Conservation (phyloP, 2,888 invertebrate genomes). For the Dolichopus griseipennis region DNA sequence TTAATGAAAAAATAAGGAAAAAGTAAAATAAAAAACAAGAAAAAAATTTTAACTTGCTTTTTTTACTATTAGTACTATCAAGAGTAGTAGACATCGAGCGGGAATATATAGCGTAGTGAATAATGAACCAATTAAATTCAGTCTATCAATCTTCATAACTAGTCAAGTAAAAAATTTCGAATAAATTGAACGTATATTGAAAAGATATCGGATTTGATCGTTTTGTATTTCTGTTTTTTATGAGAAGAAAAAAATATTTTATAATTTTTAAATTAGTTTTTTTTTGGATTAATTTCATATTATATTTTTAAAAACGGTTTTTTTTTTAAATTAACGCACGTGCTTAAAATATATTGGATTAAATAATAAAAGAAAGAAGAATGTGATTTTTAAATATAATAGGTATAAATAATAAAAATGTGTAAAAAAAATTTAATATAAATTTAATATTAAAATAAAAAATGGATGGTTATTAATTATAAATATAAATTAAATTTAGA, state of each 20-base stretch:
- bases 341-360: no score
- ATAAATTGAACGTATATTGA: conserved; percentile 6
- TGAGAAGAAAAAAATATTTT: no score
- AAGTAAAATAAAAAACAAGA: neutral
- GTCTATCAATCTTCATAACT: neutral
- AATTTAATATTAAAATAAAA: no score
- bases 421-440: neutral
- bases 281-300: no score
- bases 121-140: conserved; percentile 6
- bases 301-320: no score
- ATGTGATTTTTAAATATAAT: no score
- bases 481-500: no score
- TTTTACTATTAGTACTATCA: neutral
- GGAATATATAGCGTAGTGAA: neutral
- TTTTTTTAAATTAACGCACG: no score
- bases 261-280: no score
- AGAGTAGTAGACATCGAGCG: neutral
- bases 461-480: no score
- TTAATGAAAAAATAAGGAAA: no score
- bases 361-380: no score
- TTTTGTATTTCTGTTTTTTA: neutral
- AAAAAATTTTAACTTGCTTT: neutral
- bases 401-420: neutral
- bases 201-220: neutral
- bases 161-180: conserved; percentile 1